phyloP scores from a whole-genome alignment of 2,888 invertebrate species.

The Mythimna lalbum region DNA sequence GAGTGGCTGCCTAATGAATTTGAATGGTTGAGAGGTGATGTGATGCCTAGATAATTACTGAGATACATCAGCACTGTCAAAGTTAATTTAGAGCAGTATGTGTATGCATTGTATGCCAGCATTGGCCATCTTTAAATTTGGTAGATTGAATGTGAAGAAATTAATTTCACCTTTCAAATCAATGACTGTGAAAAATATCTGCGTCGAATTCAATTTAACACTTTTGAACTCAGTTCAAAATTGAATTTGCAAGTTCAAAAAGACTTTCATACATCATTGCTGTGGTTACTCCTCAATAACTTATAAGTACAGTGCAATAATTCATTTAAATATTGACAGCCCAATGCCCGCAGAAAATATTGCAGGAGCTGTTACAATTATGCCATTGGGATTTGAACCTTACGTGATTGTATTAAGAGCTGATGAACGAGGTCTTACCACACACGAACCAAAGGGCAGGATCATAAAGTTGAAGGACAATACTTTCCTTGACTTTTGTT shows the following conservation, averaged over 20 bases:
- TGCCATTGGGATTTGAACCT: slow-evolving; percentile 17
- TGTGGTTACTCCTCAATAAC: slow-evolving; percentile 41
- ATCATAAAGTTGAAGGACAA: slow-evolving; percentile 70
- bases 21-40: neutral
- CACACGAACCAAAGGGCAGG: slow-evolving; percentile 49
- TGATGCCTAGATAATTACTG: neutral
- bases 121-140: neutral
- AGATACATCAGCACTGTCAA: neutral
- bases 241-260: slow-evolving; percentile 38
- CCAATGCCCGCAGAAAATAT: slow-evolving; percentile 58
- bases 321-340: slow-evolving; percentile 68
- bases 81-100: too few relatives aligned
- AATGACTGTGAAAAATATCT: slow-evolving; percentile 8
- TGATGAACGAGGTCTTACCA: slow-evolving; percentile 23
- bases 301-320: slow-evolving; percentile 52
- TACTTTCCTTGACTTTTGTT: slow-evolving; percentile 67
- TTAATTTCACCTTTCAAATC: slow-evolving; percentile 13
- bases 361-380: slow-evolving; percentile 32
- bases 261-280: slow-evolving; percentile 48
- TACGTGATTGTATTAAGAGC: slow-evolving; percentile 16
- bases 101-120: neutral
- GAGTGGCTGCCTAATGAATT: neutral
- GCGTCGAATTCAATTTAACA: slow-evolving; percentile 19
- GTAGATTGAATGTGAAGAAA: neutral
- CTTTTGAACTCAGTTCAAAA: slow-evolving; percentile 32